A percentile compares a stretch with the other conserved stretches of the same genome.
Conservation (phyloP, 2,888 invertebrate genomes). For the Luperina nickerlii region DNA sequence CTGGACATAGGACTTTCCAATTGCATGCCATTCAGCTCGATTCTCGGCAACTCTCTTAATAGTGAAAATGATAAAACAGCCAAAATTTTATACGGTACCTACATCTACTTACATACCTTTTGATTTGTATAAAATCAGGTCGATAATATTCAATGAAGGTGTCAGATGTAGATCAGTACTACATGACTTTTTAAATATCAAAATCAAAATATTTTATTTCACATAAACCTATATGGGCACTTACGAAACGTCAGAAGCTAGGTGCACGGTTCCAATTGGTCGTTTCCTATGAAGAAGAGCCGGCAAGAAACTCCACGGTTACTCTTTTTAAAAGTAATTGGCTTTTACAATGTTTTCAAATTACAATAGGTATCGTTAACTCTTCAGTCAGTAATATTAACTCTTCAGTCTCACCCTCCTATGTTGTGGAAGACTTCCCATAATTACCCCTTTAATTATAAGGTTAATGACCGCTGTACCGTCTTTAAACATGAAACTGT, state of each 20-base stretch:
- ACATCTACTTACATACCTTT: neutral
- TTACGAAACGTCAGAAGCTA: no score
- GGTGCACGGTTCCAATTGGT: no score
- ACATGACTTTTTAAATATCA: neutral
- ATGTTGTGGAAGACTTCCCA: slow-evolving; percentile 2
- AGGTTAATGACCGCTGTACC: slow-evolving; percentile 22
- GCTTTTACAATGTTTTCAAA: no score
- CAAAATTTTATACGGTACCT: neutral
- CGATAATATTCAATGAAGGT: neutral
- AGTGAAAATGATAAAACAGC: neutral
- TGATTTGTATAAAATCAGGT: neutral
- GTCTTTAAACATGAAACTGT: slow-evolving; percentile 22
- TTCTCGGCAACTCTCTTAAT: neutral
- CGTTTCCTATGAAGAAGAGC: no score
- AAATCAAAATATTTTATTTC: no score
- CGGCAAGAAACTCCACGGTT: no score
- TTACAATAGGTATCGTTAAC: no score
- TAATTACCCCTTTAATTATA: slow-evolving; percentile 21
- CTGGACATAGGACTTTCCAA: neutral
- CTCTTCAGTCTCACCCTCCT: neutral
- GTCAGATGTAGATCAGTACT: neutral
- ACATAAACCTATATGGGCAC: no score
- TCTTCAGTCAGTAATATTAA: neutral
- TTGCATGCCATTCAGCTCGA: neutral
- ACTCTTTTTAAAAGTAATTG: no score